Evolutionary conservation across 2,113 vertebrate species (phyloP), one percentile per base, ranked within the genome.

Genomic region (Channa argus): DNA sequence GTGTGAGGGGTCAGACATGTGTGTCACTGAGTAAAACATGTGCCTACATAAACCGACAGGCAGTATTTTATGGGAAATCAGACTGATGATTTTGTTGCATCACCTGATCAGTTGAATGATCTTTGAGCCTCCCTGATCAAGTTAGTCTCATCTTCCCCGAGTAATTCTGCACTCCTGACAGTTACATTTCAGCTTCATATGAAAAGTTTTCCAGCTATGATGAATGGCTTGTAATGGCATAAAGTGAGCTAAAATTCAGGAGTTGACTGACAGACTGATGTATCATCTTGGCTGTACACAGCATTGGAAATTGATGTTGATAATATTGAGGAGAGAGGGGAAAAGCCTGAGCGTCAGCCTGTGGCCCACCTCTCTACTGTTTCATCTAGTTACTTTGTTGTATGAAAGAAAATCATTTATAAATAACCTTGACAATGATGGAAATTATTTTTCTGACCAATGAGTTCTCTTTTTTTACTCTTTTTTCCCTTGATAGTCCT

Each of bases 1-100:
- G 45, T 52, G 36, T 45, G 54, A 52, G 66, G 43, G 85, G 41
- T 52, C n/a, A 51, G 39, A 6, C 1, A 2, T 85, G 86, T 69
- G 92, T 89, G 50, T 62, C n/a, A 37, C 60, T 94, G 92, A 94
- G 92, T 90, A 94, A 93, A 85, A 60, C n/a, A 75, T 74, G 86
- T 85, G 79, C 81, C 88, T 87, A 89, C 91, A 87, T 69, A 76
- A 83, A 84, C 61, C 93, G 91, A 94, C 92, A 95, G 87, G 58
- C 82, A 70, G 68, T 5, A 76, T 84, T 65, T 84, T 80, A 74
- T 83, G 75, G 86, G 74, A 91, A 84, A 74, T 71, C 64, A 85
- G 58, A 69, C 82, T 45, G 52, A 82, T 90, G 76, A 88, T 85
- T 91, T 71, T 87, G 59, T 88, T 86, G 77, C 65, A 75, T 71